Evolutionary conservation across 2,888 invertebrate species (phyloP).

Genomic region (Nemapogon koenigi): DNA sequence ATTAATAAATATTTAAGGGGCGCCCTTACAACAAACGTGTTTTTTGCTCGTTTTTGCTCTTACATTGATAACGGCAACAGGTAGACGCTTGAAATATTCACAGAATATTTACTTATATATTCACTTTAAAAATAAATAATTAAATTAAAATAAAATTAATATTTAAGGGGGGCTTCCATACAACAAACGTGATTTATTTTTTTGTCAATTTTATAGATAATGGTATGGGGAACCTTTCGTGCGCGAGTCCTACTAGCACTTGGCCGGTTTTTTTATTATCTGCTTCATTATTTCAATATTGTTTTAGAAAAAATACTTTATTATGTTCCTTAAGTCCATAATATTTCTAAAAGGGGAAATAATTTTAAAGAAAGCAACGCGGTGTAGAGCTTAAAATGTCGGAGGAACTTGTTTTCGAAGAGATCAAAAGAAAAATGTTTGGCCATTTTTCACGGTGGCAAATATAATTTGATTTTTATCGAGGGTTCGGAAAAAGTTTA

Average conservation of each 20-base stretch:
- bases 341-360: conserved; percentile 2
- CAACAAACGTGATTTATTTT: too few relatives aligned
- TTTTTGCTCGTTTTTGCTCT: too few relatives aligned
- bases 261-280: background rate
- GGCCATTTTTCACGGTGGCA: conserved; percentile 45
- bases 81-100: too few relatives aligned
- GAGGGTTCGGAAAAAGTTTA: conserved; percentile 42
- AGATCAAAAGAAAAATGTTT: conserved; percentile 48
- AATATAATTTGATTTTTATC: conserved; percentile 52
- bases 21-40: too few relatives aligned
- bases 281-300: background rate
- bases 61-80: too few relatives aligned
- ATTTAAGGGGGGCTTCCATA: too few relatives aligned
- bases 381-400: conserved; percentile 26
- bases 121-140: too few relatives aligned
- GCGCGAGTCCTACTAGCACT: background rate
- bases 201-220: too few relatives aligned
- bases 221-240: background rate
- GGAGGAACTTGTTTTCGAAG: conserved; percentile 33
- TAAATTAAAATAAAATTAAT: too few relatives aligned
- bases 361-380: conserved; percentile 5
- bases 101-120: too few relatives aligned
- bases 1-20: too few relatives aligned
- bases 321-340: conserved; percentile 1
- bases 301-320: conserved; percentile 1